phyloP scores from a whole-genome alignment of 2,113 vertebrate species.

The Puffinus mauretanicus region DNA sequence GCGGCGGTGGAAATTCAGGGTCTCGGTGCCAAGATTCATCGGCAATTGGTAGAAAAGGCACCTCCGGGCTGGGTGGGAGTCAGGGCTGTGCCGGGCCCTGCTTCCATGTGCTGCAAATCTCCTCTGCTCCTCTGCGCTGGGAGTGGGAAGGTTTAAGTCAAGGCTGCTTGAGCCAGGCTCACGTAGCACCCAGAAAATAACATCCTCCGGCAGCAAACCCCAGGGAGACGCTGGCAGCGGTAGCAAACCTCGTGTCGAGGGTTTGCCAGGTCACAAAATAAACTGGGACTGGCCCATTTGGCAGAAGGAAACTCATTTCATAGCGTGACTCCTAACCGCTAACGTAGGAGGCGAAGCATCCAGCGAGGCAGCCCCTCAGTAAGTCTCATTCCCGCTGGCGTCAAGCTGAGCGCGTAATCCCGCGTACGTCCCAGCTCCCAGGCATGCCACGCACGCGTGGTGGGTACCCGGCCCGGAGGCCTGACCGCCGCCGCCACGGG shows the following conservation, averaged over 20 bases:
- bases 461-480: not conserved
- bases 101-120: not conserved
- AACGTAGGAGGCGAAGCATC: not conserved
- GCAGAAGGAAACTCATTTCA: not conserved
- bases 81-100: not conserved
- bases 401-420: rapidly evolving
- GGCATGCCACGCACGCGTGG: rapidly evolving
- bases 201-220: not conserved
- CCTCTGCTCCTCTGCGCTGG: not conserved
- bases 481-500: rapidly evolving
- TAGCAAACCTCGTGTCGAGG: not conserved
- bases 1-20: rapidly evolving
- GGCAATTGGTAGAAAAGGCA: not conserved
- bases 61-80: not conserved
- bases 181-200: not conserved
- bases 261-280: not conserved
- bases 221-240: not conserved
- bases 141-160: not conserved
- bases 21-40: not conserved
- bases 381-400: rapidly evolving
- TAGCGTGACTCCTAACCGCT: not conserved
- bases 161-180: not conserved
- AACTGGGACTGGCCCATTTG: not conserved
- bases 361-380: not conserved
- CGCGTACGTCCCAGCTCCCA: rapidly evolving